A percentile compares a stretch with the other conserved stretches of the same genome.
phyloP scores from a whole-genome alignment of 2,113 vertebrate genomes.

The Toxotes jaculatrix region DNA sequence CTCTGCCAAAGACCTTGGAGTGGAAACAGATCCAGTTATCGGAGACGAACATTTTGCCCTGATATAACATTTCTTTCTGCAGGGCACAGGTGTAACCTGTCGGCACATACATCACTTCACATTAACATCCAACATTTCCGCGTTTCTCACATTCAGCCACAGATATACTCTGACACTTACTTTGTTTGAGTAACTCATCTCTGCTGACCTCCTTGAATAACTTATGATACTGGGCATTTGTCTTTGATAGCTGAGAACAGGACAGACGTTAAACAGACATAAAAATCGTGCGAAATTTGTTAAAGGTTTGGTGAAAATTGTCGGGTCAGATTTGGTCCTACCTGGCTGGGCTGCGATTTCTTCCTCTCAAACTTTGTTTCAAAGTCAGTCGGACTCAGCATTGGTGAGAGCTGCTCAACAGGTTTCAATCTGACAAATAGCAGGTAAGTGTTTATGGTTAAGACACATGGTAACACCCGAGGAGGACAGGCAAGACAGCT shows the following conservation, averaged over 20 bases:
- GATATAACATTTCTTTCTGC: slow-evolving; percentile 96
- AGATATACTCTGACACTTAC: slow-evolving; percentile 83
- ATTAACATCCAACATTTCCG: background rate
- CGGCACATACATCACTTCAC: slow-evolving; percentile 14
- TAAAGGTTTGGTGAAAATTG: background rate
- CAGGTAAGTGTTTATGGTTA: slow-evolving; percentile 42
- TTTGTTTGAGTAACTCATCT: slow-evolving; percentile 92
- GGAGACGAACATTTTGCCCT: slow-evolving; percentile 94
- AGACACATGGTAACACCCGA: background rate
- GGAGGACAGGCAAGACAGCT: background rate
- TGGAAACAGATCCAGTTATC: slow-evolving; percentile 99
- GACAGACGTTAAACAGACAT: background rate
- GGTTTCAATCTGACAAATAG: slow-evolving; percentile 69
- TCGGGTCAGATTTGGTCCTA: background rate
- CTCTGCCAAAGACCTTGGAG: slow-evolving; percentile 97
- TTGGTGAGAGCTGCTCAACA: slow-evolving; percentile 64
- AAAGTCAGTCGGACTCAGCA: slow-evolving; percentile 63
- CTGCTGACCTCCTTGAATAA: slow-evolving; percentile 91
- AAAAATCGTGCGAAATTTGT: background rate
- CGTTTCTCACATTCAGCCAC: no score
- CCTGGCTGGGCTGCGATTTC: slow-evolving; percentile 75
- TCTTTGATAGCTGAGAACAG: slow-evolving; percentile 87
- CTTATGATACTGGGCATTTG: slow-evolving; percentile 95
- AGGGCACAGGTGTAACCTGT: slow-evolving; percentile 96
- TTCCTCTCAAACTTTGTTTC: slow-evolving; percentile 74